phyloP scores from a whole-genome alignment of 1,140 invertebrate species.

The Platyscapa corneri region DNA sequence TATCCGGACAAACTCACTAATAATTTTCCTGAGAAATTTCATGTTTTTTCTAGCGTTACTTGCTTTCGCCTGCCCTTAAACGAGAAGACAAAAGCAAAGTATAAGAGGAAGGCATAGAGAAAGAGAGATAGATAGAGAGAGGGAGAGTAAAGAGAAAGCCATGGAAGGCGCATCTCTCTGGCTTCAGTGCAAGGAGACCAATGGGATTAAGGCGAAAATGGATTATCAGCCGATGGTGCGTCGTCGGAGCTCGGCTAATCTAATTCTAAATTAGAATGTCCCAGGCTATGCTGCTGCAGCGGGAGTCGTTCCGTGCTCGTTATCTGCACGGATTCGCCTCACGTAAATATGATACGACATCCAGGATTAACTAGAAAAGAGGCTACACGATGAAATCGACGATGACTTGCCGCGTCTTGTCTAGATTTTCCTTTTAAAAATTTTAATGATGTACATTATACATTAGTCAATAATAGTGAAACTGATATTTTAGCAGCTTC shows the following conservation, averaged over 20 bases:
- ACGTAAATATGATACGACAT: slow-evolving; percentile 52
- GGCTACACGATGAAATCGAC: slow-evolving; percentile 20
- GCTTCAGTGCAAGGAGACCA: slow-evolving; percentile 43
- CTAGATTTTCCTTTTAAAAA: slow-evolving; percentile 15
- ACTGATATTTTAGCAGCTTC: not conserved
- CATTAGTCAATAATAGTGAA: not conserved
- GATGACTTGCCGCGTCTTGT: not conserved
- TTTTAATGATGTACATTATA: slow-evolving; percentile 26
- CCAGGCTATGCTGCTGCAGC: slow-evolving; percentile 21
- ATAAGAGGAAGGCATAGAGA: not conserved
- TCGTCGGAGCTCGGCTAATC: slow-evolving; percentile 53
- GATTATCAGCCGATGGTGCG: slow-evolving; percentile 56
- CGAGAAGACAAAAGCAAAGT: slow-evolving; percentile 19
- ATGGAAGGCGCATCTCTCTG: slow-evolving; percentile 29
- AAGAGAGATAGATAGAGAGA: not conserved
- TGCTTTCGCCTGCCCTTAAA: slow-evolving; percentile 2
- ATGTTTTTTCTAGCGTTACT: slow-evolving; percentile 8
- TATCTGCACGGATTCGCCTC: slow-evolving; percentile 39
- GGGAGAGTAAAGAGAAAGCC: not conserved
- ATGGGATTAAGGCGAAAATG: slow-evolving; percentile 59
- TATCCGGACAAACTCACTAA: too few species aligned
- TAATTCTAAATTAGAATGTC: slow-evolving; percentile 58
- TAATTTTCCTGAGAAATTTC: slow-evolving; percentile 6
- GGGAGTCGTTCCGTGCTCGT: slow-evolving; percentile 37
- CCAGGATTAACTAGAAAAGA: slow-evolving; percentile 42